These are phyloP conservation scores for Stenichneumon culpator DNA, from an alignment of 2,888 invertebrate species.

Conservation along the genomic window DNA sequence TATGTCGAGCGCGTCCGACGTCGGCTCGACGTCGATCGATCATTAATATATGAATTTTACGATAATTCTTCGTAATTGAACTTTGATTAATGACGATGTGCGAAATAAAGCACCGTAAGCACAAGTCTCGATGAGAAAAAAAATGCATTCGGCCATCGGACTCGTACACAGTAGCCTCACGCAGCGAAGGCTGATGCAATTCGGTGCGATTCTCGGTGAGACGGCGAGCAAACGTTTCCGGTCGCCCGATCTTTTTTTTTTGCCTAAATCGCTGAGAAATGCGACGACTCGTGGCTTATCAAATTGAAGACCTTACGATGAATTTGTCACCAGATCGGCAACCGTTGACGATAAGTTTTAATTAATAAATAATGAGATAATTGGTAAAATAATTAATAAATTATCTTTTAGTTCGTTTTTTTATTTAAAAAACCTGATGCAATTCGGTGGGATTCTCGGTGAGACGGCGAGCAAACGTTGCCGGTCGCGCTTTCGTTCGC, in stretches of 20 bases:
- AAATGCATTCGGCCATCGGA: slow-evolving; percentile 20
- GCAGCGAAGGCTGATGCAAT: slow-evolving; percentile 61
- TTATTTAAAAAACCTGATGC: slow-evolving; percentile 33
- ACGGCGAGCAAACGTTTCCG: slow-evolving; percentile 27
- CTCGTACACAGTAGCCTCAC: slow-evolving; percentile 18
- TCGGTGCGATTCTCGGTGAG: slow-evolving; percentile 50
- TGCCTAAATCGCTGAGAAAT: not conserved
- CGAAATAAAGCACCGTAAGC: not conserved
- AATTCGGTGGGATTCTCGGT: slow-evolving; percentile 54
- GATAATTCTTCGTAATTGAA: slow-evolving; percentile 9
- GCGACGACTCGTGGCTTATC: too few species aligned
- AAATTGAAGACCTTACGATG: too few species aligned
- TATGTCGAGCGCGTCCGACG: too few species aligned
- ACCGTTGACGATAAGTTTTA: too few species aligned
- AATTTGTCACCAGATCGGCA: too few species aligned
- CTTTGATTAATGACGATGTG: not conserved
- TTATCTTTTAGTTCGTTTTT: too few species aligned
- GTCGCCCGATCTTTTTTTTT: slow-evolving; percentile 37
- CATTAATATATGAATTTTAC: not conserved
- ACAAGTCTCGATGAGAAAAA: not conserved
- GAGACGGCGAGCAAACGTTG: slow-evolving; percentile 34
- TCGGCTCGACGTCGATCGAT: not conserved
- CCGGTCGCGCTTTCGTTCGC: slow-evolving; percentile 32
- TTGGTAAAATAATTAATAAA: too few species aligned
- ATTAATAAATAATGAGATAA: too few species aligned